Evolutionary conservation across 1,140 invertebrate species (phyloP), one percentile per base, ranked within the genome.

Genomic region (Plodia interpunctella): DNA sequence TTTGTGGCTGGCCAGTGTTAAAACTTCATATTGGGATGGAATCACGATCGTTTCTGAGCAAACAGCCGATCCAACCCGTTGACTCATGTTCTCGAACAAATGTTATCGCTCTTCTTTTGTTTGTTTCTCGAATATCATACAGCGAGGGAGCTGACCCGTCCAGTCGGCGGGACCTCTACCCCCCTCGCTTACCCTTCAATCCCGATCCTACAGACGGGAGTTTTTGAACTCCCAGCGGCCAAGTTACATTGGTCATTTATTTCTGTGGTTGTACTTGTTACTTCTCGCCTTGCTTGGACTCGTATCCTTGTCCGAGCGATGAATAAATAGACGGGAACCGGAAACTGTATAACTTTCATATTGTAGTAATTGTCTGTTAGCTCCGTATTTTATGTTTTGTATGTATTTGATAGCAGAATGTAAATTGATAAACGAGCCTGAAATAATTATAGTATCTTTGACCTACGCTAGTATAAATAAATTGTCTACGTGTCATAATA

Each of bases 61-160:
- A 74, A 74, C 71, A 73, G 38, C 13, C 38, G 51, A 63, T 57
- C 72, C 59, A 66, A 63, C 74, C 66, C 78, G 78, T 81, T 87
- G 83, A 85, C 74, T 87, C 80, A 86, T 82, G 74, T 76, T 80
- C 72, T 70, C 76, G 76, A 88, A 83, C 85, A 88, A 88, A 85
- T 85, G 83, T 84, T 85, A 84, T 87, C 80, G 80, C 73, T 87
- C 83, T 79, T 80, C 81, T 88, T 85, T 87, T 87, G 80, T 88
- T 88, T 88, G 80, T 87, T 87, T 83, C 80, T 85, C 74, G 69
- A 85, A 81, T 87, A 87, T 87, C 79, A 83, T 80, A 76, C 72
- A 20, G 57, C 67, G 63, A 73, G 72, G 74, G 72, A 70, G 73
- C 68, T 50, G 49, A 57, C 20, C 44, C 20, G 59, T 52, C 73